Conservation (phyloP, 2,113 vertebrate genomes). For the Menura novaehollandiae region DNA sequence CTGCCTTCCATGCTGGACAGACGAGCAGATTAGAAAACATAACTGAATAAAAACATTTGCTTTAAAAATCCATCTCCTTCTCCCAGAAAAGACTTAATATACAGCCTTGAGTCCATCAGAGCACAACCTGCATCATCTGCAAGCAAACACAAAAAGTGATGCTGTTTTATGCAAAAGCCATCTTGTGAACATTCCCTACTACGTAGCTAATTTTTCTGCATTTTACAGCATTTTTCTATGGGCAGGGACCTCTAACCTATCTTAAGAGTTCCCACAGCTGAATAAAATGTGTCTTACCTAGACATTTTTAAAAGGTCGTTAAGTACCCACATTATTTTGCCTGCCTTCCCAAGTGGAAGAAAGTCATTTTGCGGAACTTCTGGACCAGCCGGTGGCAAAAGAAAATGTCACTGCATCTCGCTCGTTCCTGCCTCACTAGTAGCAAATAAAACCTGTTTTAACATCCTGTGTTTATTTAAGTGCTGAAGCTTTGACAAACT, state of each 20-base stretch:
- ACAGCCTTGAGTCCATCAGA: background rate
- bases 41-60: background rate
- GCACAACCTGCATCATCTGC: background rate
- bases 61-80: background rate
- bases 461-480: background rate
- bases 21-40: background rate
- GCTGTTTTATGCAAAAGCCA: background rate
- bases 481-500: background rate
- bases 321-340: background rate
- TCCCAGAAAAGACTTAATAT: background rate
- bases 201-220: background rate
- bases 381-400: background rate
- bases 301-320: background rate
- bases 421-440: background rate
- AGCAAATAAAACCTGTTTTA: background rate
- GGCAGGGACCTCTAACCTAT: background rate
- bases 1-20: background rate
- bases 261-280: background rate
- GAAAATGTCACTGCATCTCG: background rate
- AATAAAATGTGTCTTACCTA: background rate
- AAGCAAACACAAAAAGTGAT: background rate
- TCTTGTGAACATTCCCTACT: background rate
- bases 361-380: background rate
- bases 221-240: background rate
- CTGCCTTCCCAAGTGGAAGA: background rate